Evolutionary conservation across 2,888 invertebrate species (phyloP).

Genomic region (Lordiphosa andalusiaca): DNA sequence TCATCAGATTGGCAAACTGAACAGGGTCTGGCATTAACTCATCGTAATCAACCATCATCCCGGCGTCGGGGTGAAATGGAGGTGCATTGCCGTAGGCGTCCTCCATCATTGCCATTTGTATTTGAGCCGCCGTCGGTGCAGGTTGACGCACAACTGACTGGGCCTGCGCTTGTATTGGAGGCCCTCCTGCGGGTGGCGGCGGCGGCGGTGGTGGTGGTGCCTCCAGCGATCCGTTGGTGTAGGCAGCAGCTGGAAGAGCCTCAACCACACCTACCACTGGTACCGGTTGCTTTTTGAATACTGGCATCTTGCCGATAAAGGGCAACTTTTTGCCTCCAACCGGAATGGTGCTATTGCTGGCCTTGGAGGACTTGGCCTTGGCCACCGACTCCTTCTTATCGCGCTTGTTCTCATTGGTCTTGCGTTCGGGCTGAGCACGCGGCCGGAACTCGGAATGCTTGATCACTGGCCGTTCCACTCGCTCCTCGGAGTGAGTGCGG

Average conservation of each 20-base stretch:
- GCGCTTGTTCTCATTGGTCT: conserved; percentile 40
- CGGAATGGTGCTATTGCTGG: conserved; percentile 19
- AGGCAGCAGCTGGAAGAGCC: conserved; percentile 20
- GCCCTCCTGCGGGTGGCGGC: conserved; percentile 28
- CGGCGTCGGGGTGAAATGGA: conserved; percentile 78
- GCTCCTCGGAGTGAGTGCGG: conserved; percentile 52
- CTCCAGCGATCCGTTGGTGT: conserved; percentile 43
- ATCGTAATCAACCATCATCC: conserved; percentile 79
- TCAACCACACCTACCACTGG: conserved; percentile 26
- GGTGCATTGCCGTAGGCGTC: conserved; percentile 78
- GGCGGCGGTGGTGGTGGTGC: conserved; percentile 55
- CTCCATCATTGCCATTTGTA: conserved; percentile 78
- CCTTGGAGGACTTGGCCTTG: conserved; percentile 55
- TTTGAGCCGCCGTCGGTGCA: conserved; percentile 75
- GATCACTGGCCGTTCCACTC: conserved; percentile 78
- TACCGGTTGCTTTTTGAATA: conserved; percentile 83
- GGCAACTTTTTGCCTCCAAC: conserved; percentile 86
- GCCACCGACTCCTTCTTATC: conserved; percentile 56
- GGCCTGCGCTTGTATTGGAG: conserved; percentile 2
- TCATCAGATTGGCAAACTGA: conserved; percentile 79
- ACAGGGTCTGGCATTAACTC: conserved; percentile 81
- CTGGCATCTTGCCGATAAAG: conserved; percentile 92
- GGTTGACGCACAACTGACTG: conserved; percentile 23
- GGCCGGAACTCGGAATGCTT: conserved; percentile 79
- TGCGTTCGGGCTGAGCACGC: conserved; percentile 71